Evolutionary conservation across 2,888 invertebrate genomes (phyloP), one percentile per base, ranked within the genome.

Genomic region (Parnassius glacialis): DNA sequence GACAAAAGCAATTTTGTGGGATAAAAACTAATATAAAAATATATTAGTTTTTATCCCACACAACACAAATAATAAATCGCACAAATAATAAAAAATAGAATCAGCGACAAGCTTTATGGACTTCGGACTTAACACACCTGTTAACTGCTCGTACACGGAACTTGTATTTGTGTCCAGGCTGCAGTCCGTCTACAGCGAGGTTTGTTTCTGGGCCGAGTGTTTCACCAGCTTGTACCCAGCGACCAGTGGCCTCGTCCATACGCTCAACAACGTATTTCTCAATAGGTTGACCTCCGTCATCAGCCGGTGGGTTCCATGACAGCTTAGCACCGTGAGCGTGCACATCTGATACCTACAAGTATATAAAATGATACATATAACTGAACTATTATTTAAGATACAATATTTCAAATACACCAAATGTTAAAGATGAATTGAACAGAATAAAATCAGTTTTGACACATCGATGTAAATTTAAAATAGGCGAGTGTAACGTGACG

Each of bases 71-170:
- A n/a, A n/a, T n/a, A n/a, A n/a, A n/a, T n/a, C n/a, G n/a, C n/a
- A n/a, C n/a, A n/a, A n/a, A n/a, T n/a, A n/a, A n/a, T n/a, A n/a
- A 1, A 12, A 20, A 34, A 52, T 3, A 25, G 1, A 20, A 9
- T 44, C 12, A 20, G 0, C 2, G 25, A 50, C 3, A 41, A 10
- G 13, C 53, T 12, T 13, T 48, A n/a, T 9, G 34, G n/a, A 7
- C 12, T 25, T n/a, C n/a, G n/a, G n/a, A 34, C n/a, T 12, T 7
- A 57, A 25, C 34, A 42, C 1, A 91, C 81, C 97, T 96, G 83
- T 99, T 99, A 61, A 98, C 97, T 41, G 99, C 99, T 64, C 97
- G 94, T 0, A 99, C 99, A 61, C 99, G 93, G 93, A 99, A 99
- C 91, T 99, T 98, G 92, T 99, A 99, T 83, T 97, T 98, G 78